Evolutionary conservation across 2,888 invertebrate species (phyloP), one percentile per base, ranked within the genome.

Genomic region (Cosmia pyralina): DNA sequence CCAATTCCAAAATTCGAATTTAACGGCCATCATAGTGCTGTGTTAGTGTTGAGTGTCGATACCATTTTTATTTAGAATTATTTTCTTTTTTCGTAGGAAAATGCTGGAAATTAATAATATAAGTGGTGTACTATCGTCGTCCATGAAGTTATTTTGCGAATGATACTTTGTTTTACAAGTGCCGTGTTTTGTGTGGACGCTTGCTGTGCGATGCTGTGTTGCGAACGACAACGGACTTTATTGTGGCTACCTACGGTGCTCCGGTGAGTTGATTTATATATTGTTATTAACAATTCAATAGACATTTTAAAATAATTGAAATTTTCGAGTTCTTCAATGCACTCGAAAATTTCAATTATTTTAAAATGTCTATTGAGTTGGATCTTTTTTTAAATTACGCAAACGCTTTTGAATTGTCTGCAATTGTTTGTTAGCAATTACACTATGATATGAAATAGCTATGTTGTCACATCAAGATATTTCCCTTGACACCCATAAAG

Each of bases 101-200:
- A 94, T 92, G 95, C 95, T 94, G 96, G 96, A 96, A 95, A 94
- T 95, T 93, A 94, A 94, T 95, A 96, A 95, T 94, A 94, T 96
- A 93, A 96, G 96, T 96, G 94, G 94, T 95, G 96, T 96, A 93
- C 93, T 96, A 88, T 95, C 95, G 76, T 95, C 96, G 89, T 94
- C 96, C 87, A 95, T 96, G 92, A 96, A 96, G 94, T 95, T 96
- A 86, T 95, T 96, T 96, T 95, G 94, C 95, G 96, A 96, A 94
- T 96, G 95, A 96, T 95, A 95, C 94, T 93, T 91, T 92, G 90
- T 95, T 94, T 93, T 93, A 92, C 91, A 93, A 94, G 95, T 95
- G 95, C 91, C 90, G 92, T 94, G 94, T 94, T 92, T 91, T 93
- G 90, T 94, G 93, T 94, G 94, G 95, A 94, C 93, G 90, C 92